These are phyloP conservation scores for Phataginus tetradactyla DNA, from an alignment of 2,797 vertebrate genomes.

Conservation along the genomic window DNA sequence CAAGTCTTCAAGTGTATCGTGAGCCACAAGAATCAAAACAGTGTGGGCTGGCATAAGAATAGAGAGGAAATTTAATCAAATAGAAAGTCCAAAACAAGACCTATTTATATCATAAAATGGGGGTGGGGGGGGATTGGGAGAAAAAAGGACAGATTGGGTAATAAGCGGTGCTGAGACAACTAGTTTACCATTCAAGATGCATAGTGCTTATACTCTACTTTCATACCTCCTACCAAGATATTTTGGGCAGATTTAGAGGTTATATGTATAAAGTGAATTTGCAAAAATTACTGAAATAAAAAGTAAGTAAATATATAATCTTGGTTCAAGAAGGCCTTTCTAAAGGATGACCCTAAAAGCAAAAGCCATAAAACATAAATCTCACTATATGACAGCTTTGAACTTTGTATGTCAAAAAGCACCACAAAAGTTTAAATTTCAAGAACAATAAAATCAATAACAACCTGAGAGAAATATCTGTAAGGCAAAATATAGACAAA, in stretches of 20 bases:
- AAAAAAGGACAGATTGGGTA: not conserved
- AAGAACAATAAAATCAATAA: not conserved
- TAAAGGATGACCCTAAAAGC: not conserved
- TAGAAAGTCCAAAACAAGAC: not conserved
- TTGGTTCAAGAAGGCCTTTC: not conserved
- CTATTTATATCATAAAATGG: not conserved
- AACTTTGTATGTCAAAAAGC: not conserved
- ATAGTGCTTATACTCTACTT: rapidly evolving
- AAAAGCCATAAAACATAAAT: not conserved
- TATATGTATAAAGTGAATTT: not conserved
- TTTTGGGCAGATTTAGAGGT: not conserved
- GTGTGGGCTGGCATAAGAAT: not conserved
- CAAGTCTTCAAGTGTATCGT: not conserved
- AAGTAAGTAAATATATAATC: not conserved
- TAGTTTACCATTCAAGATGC: not conserved
- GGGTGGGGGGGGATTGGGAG: not conserved
- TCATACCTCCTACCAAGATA: not conserved
- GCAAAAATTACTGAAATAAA: not conserved
- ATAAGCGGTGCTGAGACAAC: not conserved
- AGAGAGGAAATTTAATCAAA: not conserved
- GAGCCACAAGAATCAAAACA: not conserved
- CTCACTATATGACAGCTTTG: not conserved
- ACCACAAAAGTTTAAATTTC: not conserved
- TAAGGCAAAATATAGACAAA: not conserved
- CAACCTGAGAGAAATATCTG: not conserved